These are phyloP conservation scores for Sclerodermus sp. DNA, from an alignment of 2,888 invertebrate species.

Conservation along the genomic window DNA sequence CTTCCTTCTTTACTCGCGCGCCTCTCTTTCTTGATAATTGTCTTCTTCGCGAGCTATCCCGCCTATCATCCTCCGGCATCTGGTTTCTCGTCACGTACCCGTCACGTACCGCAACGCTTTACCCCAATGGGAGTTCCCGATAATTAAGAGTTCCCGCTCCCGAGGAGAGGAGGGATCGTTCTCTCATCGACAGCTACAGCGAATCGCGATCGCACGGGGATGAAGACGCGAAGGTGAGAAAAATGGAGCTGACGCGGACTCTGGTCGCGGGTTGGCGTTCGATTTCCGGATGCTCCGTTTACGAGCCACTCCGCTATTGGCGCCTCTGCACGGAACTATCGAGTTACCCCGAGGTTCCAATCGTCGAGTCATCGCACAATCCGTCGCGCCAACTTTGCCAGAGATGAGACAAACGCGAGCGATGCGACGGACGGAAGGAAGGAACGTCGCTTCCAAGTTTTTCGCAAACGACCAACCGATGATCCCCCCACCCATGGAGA, in stretches of 20 bases:
- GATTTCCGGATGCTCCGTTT: constrained; percentile 19
- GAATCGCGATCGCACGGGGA: background rate
- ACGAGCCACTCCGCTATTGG: constrained; percentile 14
- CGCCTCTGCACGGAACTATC: constrained; percentile 15
- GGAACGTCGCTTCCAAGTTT: no score
- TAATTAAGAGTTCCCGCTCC: no score
- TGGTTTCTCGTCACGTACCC: no score
- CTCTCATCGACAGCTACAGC: no score
- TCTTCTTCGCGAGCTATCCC: constrained; percentile 35
- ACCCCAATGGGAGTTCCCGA: no score
- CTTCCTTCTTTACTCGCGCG: constrained; percentile 2
- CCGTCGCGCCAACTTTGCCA: background rate
- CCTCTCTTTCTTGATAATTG: constrained; percentile 36
- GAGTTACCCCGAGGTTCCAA: constrained; percentile 12
- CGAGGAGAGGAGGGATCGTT: no score
- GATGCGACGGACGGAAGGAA: background rate
- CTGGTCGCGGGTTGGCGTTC: no score
- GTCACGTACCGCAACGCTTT: background rate
- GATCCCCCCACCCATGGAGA: no score
- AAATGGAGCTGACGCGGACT: no score
- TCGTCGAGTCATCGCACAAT: background rate
- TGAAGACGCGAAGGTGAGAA: background rate
- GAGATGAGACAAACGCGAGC: background rate
- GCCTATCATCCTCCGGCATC: constrained; percentile 18
- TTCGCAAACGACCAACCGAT: no score